Base-by-base conservation (phyloP, 2,888 invertebrate species). In the Volucella inflata region DNA sequence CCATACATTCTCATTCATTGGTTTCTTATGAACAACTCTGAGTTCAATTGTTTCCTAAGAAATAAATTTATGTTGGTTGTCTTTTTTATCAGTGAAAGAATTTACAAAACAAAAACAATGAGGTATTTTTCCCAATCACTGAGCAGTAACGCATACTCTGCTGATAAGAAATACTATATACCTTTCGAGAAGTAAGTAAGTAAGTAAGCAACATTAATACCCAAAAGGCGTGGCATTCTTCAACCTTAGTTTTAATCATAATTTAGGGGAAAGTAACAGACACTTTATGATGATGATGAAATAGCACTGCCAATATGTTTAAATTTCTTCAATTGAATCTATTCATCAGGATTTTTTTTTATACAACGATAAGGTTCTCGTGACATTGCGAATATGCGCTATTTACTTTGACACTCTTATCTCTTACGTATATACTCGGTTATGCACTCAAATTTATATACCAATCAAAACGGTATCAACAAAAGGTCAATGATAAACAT, bases 401-500 rank as follows among this genome's bases (percentile, higher is more conserved):
- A 44, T 42, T 2, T 59, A 59, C n/a, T 14, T 38, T 57, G 10
- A 4, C 12, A 2, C 38, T 4, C 36, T 60, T 62, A 70, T 77
- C 77, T 57, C 4, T 44, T 40, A 11, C 11, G 11, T 17, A 57
- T 10, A 57, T 40, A 14, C 38, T 21, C 11, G 21, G 11, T 8
- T 21, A 11, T 14, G 36, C n/a, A 38, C n/a, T 2, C 2, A 38
- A 30, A 30, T 30, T 6, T 6, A 6, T 30, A 30, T 30, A 30
- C 30, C 30, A 30, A 30, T 30, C 11, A 11, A 30, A 53, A 11
- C 30, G 9, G 4, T 53, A 11, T 53, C n/a, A 17, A 3, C 4
- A 59, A 71, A 50, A 57, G 70, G 48, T 59, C 50, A 59, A 50
- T 38, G 40, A 30, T 6, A 30, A 30, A 30, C 30, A 30, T 30